Percentiles rank a stretch among this genome's conserved stretches.
Conservation (phyloP, 2,797 vertebrate genomes). For the Phrynocephalus guinanensis region DNA sequence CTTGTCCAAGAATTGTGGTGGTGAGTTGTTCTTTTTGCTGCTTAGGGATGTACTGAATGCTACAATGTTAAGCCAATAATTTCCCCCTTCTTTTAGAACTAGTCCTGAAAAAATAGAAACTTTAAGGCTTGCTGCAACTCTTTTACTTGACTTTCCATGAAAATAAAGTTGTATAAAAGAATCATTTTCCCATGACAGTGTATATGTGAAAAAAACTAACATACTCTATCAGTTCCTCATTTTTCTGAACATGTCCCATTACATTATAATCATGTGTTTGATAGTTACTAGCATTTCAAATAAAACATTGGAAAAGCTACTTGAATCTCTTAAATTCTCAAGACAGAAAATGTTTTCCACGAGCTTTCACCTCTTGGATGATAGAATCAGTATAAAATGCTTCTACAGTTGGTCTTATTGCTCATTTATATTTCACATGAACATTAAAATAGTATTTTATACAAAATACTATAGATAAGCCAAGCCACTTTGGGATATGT, state of each 20-base stretch:
- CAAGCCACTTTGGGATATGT: slow-evolving; percentile 3
- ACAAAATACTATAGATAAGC: slow-evolving; percentile 36
- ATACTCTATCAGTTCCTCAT: slow-evolving; percentile 26
- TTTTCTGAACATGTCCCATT: slow-evolving; percentile 36
- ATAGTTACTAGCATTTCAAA: slow-evolving; percentile 38
- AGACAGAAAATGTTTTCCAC: slow-evolving; percentile 1
- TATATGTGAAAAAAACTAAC: slow-evolving; percentile 47
- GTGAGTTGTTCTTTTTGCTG: no score
- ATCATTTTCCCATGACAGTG: slow-evolving; percentile 50
- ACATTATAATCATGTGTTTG: slow-evolving; percentile 42
- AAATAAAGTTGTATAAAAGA: slow-evolving; percentile 50
- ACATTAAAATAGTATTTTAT: slow-evolving; percentile 17
- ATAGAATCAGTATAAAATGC: neutral
- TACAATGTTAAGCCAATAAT: no score
- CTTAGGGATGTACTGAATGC: no score
- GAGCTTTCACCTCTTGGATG: slow-evolving; percentile 22
- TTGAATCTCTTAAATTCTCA: slow-evolving; percentile 35
- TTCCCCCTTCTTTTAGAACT: neutral
- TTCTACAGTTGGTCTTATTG: slow-evolving; percentile 52
- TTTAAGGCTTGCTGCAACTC: slow-evolving; percentile 34
- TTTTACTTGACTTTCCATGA: slow-evolving; percentile 20
- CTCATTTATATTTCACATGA: slow-evolving; percentile 14
- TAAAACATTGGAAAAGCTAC: slow-evolving; percentile 20
- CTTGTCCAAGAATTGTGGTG: no score
- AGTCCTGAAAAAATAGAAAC: slow-evolving; percentile 16